Evolutionary conservation across 2,888 invertebrate species (phyloP), one percentile per base, ranked within the genome.

Genomic region (Sisyra nigra): DNA sequence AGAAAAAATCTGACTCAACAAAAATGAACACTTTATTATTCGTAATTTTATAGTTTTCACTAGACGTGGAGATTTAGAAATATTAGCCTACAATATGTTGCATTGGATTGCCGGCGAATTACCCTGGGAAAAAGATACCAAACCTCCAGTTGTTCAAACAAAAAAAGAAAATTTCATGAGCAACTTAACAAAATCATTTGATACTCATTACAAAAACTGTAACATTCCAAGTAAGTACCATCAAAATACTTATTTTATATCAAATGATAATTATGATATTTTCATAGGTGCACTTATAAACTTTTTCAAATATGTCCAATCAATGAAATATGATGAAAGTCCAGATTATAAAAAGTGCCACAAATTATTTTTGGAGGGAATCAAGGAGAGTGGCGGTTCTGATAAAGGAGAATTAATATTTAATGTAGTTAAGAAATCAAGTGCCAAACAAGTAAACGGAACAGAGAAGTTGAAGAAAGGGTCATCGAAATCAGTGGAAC

Each of bases 61-160:
- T 10, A 80, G 85, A 74, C 71, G 96, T 36, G 87, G 93, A 0
- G 97, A 98, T 62, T 65, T 97, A 13, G 96, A 98, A 67, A 89
- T 94, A 50, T 69, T 97, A 3, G 88, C 78, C 1, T 98, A 88
- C 60, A 97, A 96, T 63, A 68, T 97, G 58, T 71, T 96, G 34
- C 86, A 91, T 55, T 97, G 97, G 97, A 56, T 88, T 34, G 77
- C 79, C 17, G 80, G 83, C 0, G 67, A 69, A 47, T 65, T 96
- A 49, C 93, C 93, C 0, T 96, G 94, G 94, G 81, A 85, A 55
- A 71, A 69, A 39, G 63, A 72, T 7, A 62, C 86, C 10, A 14
- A 71, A 49, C 74, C 78, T 0, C 58, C 63, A 19, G 61, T 62
- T 1, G 82, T 84, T 0, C 81, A 85, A 52, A 67, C 69, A 47